phyloP scores from a whole-genome alignment of 2,888 invertebrate genomes.

The Cyaniris semiargus region DNA sequence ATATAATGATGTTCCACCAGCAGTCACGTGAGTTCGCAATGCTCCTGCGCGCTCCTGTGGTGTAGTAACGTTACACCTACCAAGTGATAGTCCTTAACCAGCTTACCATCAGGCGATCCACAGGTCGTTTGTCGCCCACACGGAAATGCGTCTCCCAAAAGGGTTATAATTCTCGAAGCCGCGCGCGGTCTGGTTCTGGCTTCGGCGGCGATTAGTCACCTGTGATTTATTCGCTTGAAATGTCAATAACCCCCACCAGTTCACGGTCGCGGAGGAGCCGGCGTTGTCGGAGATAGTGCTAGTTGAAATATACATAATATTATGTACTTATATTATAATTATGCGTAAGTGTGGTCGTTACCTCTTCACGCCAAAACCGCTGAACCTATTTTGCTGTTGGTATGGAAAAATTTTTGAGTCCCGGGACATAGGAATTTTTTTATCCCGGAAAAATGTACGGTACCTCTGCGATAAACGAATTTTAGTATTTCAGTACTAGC shows the following conservation, averaged over 20 bases:
- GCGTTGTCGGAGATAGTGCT: neutral
- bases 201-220: constrained; percentile 1
- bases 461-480: no score
- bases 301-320: neutral
- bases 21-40: neutral
- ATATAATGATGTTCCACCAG: neutral
- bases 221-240: constrained; percentile 2
- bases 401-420: no score
- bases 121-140: neutral
- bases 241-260: neutral
- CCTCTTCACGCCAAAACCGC: no score
- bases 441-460: no score
- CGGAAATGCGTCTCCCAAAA: neutral
- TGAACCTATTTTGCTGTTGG: no score
- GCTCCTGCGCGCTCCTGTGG: neutral
- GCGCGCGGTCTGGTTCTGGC: neutral
- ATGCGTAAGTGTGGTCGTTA: no score
- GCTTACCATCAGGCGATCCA: neutral
- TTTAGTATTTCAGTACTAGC: no score
- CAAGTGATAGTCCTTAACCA: no score
- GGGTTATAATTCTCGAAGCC: neutral
- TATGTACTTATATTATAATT: no score
- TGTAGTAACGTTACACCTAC: no score
- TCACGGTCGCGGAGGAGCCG: neutral
- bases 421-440: no score